Percentiles rank a stretch among this genome's conserved stretches.
Evolutionary conservation across 2,888 invertebrate species (phyloP).

Genomic region (Cartodere bifasciata): DNA sequence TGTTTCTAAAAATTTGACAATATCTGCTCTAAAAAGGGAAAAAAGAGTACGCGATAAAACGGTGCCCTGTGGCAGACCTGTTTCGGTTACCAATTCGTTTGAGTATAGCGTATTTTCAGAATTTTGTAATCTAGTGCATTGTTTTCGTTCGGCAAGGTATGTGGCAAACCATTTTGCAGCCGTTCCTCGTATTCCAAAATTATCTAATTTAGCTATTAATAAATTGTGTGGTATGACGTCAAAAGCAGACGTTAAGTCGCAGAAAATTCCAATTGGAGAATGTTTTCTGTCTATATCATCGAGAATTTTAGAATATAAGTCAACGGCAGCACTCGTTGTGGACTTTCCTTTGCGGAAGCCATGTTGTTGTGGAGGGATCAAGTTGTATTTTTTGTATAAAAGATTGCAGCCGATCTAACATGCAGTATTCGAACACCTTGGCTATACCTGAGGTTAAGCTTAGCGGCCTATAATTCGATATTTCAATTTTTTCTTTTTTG

Average conservation of each 20-base stretch:
- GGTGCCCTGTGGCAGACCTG: neutral
- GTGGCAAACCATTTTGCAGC: neutral
- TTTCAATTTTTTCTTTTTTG: neutral
- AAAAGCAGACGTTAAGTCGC: too few species aligned
- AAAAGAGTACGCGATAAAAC: neutral
- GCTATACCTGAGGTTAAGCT: neutral
- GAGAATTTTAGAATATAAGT: neutral
- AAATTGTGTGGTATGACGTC: neutral
- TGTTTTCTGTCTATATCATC: neutral
- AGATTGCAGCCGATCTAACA: neutral
- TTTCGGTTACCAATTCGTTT: neutral
- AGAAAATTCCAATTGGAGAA: neutral
- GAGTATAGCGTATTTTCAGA: neutral
- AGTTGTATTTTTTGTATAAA: neutral
- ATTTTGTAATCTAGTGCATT: neutral
- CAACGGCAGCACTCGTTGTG: neutral
- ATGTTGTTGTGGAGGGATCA: neutral
- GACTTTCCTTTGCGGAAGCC: neutral
- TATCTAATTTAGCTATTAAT: neutral
- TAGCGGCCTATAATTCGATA: neutral
- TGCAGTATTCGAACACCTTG: conserved; percentile 1
- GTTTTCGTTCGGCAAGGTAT: neutral
- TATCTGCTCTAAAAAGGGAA: neutral
- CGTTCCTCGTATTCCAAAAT: neutral
- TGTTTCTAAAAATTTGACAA: neutral